Percentiles rank a stretch among this genome's conserved stretches.
Evolutionary conservation across 2,888 invertebrate genomes (phyloP).

Genomic region (Pristionchus fissidentatus): DNA sequence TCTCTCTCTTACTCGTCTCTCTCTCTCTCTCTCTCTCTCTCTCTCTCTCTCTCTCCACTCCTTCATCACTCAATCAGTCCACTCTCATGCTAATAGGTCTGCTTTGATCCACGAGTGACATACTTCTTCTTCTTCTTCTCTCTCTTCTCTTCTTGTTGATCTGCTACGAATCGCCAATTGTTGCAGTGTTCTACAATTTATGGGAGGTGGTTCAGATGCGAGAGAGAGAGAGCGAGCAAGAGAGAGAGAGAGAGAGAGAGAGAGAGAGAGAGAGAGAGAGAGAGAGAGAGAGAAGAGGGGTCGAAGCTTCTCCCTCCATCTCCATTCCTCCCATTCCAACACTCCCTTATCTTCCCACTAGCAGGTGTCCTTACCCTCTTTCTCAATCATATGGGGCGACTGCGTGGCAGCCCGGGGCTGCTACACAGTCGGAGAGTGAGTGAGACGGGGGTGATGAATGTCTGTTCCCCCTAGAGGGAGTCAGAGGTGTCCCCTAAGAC

Average conservation of each 20-base stretch:
- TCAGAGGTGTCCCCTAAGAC: conserved; percentile 8
- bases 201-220: background rate
- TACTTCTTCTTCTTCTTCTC: background rate
- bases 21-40: no score
- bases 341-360: conserved; percentile 4
- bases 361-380: background rate
- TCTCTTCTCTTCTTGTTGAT: background rate
- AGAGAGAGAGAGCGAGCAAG: no score
- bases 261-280: no score
- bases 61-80: conserved; percentile 50
- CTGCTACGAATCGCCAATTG: background rate
- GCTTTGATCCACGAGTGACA: conserved; percentile 15
- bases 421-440: conserved; percentile 9
- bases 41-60: conserved; percentile 28
- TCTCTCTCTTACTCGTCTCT: no score
- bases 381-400: background rate
- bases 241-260: no score
- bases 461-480: background rate
- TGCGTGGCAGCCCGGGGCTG: background rate
- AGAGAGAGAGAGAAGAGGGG: no score
- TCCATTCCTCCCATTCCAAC: background rate
- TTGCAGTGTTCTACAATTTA: conserved; percentile 39
- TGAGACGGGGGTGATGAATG: conserved; percentile 32
- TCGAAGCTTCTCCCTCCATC: background rate
- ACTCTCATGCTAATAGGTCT: conserved; percentile 1